Conservation (phyloP, 2,888 invertebrate species). For the Crepidodera aurea region DNA sequence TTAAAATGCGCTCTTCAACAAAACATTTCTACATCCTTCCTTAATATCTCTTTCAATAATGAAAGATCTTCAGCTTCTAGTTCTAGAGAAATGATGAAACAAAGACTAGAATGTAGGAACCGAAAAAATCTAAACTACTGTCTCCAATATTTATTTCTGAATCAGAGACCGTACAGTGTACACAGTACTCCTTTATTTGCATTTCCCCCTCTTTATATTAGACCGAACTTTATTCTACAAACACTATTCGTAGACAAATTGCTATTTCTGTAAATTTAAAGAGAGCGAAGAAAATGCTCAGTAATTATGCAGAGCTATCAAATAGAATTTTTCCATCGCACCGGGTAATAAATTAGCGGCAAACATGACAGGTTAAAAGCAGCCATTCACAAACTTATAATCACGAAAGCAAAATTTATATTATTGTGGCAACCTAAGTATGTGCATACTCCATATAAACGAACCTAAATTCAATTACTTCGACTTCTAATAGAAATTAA, state of each 20-base stretch:
- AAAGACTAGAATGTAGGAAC: too few species aligned
- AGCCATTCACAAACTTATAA: constrained; percentile 50
- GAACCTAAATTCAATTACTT: constrained; percentile 54
- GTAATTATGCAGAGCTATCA: constrained; percentile 8
- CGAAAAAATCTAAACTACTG: too few species aligned
- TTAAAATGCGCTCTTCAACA: too few species aligned
- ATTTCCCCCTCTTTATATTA: too few species aligned
- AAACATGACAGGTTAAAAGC: constrained; percentile 58
- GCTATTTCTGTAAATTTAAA: not conserved
- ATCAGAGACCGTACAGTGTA: too few species aligned
- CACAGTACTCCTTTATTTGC: too few species aligned
- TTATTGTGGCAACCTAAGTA: constrained; percentile 48
- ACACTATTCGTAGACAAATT: not conserved
- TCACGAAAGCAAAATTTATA: constrained; percentile 51
- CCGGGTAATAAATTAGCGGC: constrained; percentile 51
- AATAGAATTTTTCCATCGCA: not conserved
- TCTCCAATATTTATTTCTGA: too few species aligned
- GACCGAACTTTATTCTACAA: not conserved
- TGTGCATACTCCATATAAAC: constrained; percentile 54
- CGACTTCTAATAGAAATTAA: constrained; percentile 55
- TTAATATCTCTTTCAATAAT: too few species aligned
- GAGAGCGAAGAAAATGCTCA: not conserved
- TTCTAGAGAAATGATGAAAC: too few species aligned
- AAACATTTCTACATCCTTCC: too few species aligned
- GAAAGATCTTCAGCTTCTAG: too few species aligned